A percentile compares a stretch with the other conserved stretches of the same genome.
Evolutionary conservation across 2,797 vertebrate genomes (phyloP).

Genomic region (Tachyglossus aculeatus): DNA sequence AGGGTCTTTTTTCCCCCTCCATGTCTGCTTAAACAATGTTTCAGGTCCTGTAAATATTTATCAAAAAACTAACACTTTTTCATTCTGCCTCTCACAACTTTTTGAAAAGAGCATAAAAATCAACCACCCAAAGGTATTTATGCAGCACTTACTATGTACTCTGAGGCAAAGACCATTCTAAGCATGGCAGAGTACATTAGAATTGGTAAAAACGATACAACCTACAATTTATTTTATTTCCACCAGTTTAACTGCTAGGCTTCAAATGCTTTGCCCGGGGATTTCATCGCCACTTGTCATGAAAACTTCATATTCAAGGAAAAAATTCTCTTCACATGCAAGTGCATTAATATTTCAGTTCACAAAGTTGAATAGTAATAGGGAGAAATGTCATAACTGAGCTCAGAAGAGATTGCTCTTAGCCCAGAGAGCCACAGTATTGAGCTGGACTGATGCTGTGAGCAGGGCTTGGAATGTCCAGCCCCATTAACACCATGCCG

Average conservation of each 20-base stretch:
- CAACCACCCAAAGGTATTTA: background rate
- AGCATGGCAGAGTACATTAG: no score
- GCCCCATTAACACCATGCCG: no score
- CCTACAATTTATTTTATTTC: no score
- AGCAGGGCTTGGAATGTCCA: no score
- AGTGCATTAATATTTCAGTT: background rate
- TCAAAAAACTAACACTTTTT: constrained; percentile 6
- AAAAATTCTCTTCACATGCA: background rate
- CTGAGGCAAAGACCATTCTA: no score
- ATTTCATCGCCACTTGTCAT: background rate
- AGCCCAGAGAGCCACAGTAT: no score
- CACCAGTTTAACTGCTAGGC: constrained; percentile 7
- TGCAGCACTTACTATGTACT: constrained; percentile 17
- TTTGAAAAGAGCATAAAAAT: constrained; percentile 13
- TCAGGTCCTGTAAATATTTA: constrained; percentile 8
- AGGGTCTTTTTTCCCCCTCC: constrained; percentile 15
- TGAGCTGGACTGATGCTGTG: no score
- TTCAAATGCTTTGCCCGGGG: constrained; percentile 22
- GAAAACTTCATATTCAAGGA: background rate
- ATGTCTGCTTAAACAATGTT: constrained; percentile 8
- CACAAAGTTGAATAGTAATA: no score
- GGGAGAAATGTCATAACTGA: no score
- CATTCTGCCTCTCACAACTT: constrained; percentile 18
- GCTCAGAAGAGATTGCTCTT: no score
- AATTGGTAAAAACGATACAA: no score